Conservation (phyloP, 2,888 invertebrate species). For the Drosophila kanekoi region DNA sequence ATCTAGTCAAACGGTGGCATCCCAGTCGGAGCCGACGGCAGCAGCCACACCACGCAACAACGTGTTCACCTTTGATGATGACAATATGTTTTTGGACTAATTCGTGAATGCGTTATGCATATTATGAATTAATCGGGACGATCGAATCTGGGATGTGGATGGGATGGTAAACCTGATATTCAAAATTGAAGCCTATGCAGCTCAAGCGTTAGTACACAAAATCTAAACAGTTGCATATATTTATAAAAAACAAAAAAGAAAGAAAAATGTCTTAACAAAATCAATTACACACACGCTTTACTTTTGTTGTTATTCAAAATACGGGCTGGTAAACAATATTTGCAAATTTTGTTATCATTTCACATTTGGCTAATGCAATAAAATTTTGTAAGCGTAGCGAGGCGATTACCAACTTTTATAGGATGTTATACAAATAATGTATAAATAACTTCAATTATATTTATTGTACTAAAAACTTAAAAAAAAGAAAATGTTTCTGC, state of each 20-base stretch:
- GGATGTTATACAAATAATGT: constrained; percentile 33
- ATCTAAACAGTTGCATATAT: constrained; percentile 55
- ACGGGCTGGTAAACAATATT: constrained; percentile 45
- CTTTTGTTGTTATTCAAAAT: constrained; percentile 66
- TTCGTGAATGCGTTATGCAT: constrained; percentile 19
- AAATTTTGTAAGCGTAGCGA: constrained; percentile 37
- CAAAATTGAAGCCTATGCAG: constrained; percentile 61
- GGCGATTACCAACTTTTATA: constrained; percentile 30
- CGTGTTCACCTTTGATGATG: constrained; percentile 83
- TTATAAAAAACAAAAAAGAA: constrained; percentile 34
- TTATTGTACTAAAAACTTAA: constrained; percentile 44
- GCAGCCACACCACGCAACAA: constrained; percentile 62
- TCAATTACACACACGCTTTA: constrained; percentile 49
- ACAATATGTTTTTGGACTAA: constrained; percentile 84
- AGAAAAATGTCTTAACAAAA: constrained; percentile 21
- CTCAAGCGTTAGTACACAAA: constrained; percentile 38
- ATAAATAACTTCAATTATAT: constrained; percentile 50
- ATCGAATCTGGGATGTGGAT: constrained; percentile 1
- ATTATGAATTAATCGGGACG: constrained; percentile 2
- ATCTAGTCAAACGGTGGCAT: constrained; percentile 50
- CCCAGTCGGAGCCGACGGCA: constrained; percentile 33
- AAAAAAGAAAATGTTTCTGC: constrained; percentile 44
- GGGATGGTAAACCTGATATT: constrained; percentile 57
- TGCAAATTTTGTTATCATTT: constrained; percentile 10
- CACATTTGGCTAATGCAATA: constrained; percentile 20